Percentiles rank a stretch among this genome's conserved stretches.
Evolutionary conservation across 2,888 invertebrate genomes (phyloP).

Genomic region (Chrysodeixis includens): DNA sequence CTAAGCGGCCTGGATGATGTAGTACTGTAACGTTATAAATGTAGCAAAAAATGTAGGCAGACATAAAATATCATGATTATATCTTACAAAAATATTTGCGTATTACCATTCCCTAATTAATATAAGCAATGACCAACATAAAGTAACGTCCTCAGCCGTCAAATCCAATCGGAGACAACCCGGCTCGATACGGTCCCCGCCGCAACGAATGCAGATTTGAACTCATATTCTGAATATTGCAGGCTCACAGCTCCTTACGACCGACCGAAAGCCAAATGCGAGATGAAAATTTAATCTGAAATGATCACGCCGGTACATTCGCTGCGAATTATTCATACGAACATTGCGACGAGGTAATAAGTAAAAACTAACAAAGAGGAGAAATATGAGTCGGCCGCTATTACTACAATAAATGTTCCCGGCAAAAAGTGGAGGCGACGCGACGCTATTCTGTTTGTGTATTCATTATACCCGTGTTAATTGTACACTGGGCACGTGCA

Average conservation of each 20-base stretch:
- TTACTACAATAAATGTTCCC: conserved; percentile 80
- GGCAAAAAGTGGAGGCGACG: conserved; percentile 60
- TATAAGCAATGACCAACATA: neutral
- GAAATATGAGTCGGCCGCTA: conserved; percentile 78
- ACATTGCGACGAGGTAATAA: conserved; percentile 67
- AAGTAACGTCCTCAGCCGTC: conserved; percentile 28
- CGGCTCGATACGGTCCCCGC: conserved; percentile 41
- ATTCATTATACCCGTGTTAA: conserved; percentile 2
- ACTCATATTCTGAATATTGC: conserved; percentile 76
- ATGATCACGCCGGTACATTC: conserved; percentile 70
- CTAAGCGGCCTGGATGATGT: neutral
- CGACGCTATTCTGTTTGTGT: conserved; percentile 41
- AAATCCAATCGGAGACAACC: conserved; percentile 31
- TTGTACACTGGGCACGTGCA: neutral
- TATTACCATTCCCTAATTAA: neutral
- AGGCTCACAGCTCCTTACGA: conserved; percentile 60
- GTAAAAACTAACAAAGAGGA: conserved; percentile 79
- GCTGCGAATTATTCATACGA: conserved; percentile 77
- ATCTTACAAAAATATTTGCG: neutral
- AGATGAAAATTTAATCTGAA: conserved; percentile 79
- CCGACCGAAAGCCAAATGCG: conserved; percentile 68
- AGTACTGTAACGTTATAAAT: neutral
- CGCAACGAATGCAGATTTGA: conserved; percentile 61
- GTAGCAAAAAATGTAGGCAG: neutral
- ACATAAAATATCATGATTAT: too few relatives aligned